Percentiles rank a stretch among this genome's conserved stretches.
These are phyloP conservation scores for Probaryconus sp. DNA, from an alignment of 1,140 invertebrate species.

Conservation along the genomic window DNA sequence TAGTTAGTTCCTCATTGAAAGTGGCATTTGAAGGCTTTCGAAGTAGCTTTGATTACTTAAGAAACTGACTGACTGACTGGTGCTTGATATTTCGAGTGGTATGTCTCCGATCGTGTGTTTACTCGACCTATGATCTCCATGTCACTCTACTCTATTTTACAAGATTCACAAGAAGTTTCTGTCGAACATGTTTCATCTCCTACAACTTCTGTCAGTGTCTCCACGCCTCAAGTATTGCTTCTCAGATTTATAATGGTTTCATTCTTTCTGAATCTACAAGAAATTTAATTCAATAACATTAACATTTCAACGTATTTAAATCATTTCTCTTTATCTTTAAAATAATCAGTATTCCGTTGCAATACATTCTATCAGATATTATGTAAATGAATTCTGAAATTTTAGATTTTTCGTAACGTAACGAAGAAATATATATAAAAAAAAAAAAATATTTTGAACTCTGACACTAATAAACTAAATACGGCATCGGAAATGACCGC, in stretches of 20 bases:
- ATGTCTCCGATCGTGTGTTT: conserved; percentile 62
- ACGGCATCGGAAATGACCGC: conserved; percentile 75
- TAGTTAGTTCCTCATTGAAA: conserved; percentile 51
- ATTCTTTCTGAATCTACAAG: background rate
- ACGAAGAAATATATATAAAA: too few relatives aligned
- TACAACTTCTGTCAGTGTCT: conserved; percentile 48
- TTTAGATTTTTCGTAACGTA: too few relatives aligned
- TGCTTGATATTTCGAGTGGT: conserved; percentile 65
- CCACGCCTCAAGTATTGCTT: conserved; percentile 1
- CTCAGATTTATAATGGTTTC: conserved; percentile 19
- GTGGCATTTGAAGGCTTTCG: conserved; percentile 60
- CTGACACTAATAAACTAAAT: conserved; percentile 74
- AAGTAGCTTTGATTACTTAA: conserved; percentile 64
- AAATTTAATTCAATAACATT: background rate
- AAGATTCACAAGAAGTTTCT: conserved; percentile 54
- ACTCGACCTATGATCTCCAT: conserved; percentile 58
- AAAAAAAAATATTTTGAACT: conserved; percentile 68
- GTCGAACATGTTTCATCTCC: conserved; percentile 50
- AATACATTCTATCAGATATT: too few relatives aligned
- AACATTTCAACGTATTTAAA: too few relatives aligned
- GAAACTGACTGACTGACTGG: conserved; percentile 61
- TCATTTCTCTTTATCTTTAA: too few relatives aligned
- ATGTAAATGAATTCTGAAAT: too few relatives aligned
- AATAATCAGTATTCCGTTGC: too few relatives aligned
- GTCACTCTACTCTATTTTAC: conserved; percentile 57